These are phyloP conservation scores for Mesitornis unicolor DNA, from an alignment of 2,113 vertebrate genomes.

Conservation along the genomic window DNA sequence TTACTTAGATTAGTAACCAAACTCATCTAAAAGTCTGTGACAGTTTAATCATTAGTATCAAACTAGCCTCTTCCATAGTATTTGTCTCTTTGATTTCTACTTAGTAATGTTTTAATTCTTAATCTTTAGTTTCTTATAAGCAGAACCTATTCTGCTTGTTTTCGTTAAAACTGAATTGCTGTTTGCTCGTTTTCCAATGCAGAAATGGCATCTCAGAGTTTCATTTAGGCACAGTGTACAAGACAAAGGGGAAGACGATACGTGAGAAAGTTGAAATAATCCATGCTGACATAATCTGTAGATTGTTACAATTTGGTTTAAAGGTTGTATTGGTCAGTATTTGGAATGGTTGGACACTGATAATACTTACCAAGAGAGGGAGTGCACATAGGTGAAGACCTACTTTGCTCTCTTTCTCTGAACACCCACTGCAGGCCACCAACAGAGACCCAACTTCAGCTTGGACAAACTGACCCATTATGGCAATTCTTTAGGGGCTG, in stretches of 20 bases:
- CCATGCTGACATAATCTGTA: background rate
- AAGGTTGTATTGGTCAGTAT: background rate
- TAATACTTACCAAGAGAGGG: background rate
- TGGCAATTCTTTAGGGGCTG: background rate
- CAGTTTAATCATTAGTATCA: background rate
- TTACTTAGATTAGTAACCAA: background rate
- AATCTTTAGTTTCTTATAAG: background rate
- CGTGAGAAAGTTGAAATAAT: background rate
- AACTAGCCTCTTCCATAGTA: background rate
- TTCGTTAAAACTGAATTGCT: background rate
- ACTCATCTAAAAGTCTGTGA: background rate
- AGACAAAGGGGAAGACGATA: background rate
- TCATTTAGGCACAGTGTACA: background rate
- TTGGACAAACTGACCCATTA: background rate
- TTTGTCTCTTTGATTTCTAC: background rate
- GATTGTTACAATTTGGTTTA: background rate
- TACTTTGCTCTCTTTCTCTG: background rate
- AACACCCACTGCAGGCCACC: background rate
- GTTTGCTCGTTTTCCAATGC: background rate
- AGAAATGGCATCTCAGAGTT: background rate
- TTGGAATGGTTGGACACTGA: background rate
- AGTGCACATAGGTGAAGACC: background rate
- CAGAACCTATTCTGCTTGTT: background rate
- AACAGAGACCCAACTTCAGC: rapidly evolving
- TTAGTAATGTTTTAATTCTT: background rate